Percentiles rank a stretch among this genome's conserved stretches.
Evolutionary conservation across 2,888 invertebrate species (phyloP).

Genomic region (Laspeyria flexula): DNA sequence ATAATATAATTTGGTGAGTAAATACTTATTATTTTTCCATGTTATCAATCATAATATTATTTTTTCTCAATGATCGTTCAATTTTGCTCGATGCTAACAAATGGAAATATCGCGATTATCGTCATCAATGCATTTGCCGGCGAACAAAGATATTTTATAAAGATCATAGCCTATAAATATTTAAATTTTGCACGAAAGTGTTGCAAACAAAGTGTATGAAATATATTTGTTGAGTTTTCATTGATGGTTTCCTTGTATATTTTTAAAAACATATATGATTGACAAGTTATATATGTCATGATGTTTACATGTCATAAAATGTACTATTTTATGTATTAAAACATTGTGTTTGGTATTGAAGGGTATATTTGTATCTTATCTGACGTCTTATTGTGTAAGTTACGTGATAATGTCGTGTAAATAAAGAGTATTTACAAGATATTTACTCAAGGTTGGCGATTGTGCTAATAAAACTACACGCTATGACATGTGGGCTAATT

Average conservation of each 20-base stretch:
- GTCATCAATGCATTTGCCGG: slow-evolving; percentile 64
- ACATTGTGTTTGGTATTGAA: slow-evolving; percentile 16
- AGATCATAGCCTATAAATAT: slow-evolving; percentile 42
- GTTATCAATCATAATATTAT: slow-evolving; percentile 19
- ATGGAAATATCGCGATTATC: slow-evolving; percentile 49
- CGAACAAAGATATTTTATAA: slow-evolving; percentile 52
- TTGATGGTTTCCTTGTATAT: slow-evolving; percentile 47
- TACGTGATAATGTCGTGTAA: slow-evolving; percentile 41
- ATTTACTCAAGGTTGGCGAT: slow-evolving; percentile 16
- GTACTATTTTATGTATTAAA: slow-evolving; percentile 31
- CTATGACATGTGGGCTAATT: slow-evolving; percentile 37
- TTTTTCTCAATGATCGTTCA: slow-evolving; percentile 17
- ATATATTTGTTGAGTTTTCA: slow-evolving; percentile 47
- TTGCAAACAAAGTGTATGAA: slow-evolving; percentile 52
- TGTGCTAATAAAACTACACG: slow-evolving; percentile 15
- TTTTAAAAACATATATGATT: slow-evolving; percentile 37
- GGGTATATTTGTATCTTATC: slow-evolving; percentile 28
- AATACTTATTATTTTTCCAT: slow-evolving; percentile 40
- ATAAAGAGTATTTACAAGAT: slow-evolving; percentile 26
- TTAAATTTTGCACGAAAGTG: slow-evolving; percentile 42
- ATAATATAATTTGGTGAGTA: slow-evolving; percentile 72
- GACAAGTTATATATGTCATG: slow-evolving; percentile 42
- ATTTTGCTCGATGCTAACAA: slow-evolving; percentile 12
- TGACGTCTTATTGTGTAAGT: slow-evolving; percentile 31
- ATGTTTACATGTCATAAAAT: slow-evolving; percentile 45